Conservation (phyloP, 2,888 invertebrate genomes). For the Rhorus exstirpatorius region DNA sequence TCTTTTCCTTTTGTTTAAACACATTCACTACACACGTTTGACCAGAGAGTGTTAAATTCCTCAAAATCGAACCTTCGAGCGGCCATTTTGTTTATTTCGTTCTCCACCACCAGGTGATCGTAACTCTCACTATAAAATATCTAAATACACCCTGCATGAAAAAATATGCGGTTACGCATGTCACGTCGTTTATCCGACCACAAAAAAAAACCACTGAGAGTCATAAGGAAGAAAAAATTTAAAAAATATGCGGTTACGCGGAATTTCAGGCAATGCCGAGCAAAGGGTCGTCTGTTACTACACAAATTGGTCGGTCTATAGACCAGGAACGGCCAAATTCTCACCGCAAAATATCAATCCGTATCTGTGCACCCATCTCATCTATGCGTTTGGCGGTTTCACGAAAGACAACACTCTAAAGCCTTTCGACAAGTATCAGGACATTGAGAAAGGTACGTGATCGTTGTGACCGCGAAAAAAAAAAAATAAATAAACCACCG, state of each 20-base stretch:
- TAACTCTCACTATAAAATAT: too few species aligned
- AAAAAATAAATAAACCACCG: not conserved
- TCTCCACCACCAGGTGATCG: too few species aligned
- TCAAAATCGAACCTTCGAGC: too few species aligned
- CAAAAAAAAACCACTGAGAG: not conserved
- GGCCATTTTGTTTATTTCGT: too few species aligned
- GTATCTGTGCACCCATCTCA: slow-evolving; percentile 96
- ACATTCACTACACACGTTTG: too few species aligned
- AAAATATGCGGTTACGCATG: not conserved
- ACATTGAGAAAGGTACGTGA: slow-evolving; percentile 95
- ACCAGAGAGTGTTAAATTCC: too few species aligned
- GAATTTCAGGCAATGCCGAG: slow-evolving; percentile 87
- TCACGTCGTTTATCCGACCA: slow-evolving; percentile 5
- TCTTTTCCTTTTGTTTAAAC: too few species aligned
- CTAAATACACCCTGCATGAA: too few species aligned
- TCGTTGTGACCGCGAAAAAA: not conserved
- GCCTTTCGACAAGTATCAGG: slow-evolving; percentile 98
- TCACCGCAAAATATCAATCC: slow-evolving; percentile 98
- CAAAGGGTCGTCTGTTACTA: slow-evolving; percentile 96
- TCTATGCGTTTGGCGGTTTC: slow-evolving; percentile 97
- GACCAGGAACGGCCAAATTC: slow-evolving; percentile 96
- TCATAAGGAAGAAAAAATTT: too few species aligned
- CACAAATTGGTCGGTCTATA: slow-evolving; percentile 97
- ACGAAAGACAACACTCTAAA: slow-evolving; percentile 96
- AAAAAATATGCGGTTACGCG: too few species aligned